Evolutionary conservation across 2,888 invertebrate species (phyloP).

Genomic region (Drosophila eohydei): DNA sequence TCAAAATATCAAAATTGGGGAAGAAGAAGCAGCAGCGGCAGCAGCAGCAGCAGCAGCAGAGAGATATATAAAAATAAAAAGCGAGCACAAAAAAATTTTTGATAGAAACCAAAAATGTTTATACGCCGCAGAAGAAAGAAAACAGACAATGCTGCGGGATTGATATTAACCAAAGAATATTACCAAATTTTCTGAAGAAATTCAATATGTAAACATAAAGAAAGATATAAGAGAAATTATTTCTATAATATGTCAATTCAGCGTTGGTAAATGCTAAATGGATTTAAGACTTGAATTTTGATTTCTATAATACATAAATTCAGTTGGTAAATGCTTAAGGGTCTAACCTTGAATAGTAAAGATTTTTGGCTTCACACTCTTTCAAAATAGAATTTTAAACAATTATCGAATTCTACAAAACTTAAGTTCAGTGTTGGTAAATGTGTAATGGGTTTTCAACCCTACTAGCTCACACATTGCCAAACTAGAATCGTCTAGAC

Average conservation of each 20-base stretch:
- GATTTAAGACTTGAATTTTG: too few species aligned
- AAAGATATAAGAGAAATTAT: background rate
- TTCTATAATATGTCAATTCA: background rate
- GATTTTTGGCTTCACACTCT: too few species aligned
- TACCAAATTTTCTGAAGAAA: background rate
- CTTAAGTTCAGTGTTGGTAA: background rate
- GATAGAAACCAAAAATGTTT: slow-evolving; percentile 44
- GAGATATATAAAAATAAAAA: slow-evolving; percentile 51
- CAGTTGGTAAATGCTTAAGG: background rate
- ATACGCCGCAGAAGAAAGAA: slow-evolving; percentile 20
- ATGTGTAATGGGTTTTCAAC: background rate
- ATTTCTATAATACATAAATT: too few species aligned
- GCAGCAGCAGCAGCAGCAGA: background rate
- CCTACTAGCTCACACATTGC: background rate
- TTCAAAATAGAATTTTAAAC: background rate
- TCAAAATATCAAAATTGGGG: slow-evolving; percentile 67
- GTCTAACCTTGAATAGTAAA: too few species aligned
- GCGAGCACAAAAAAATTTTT: slow-evolving; percentile 25
- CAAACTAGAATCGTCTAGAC: background rate
- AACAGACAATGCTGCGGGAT: slow-evolving; percentile 10
- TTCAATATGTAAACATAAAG: background rate
- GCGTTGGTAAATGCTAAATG: background rate
- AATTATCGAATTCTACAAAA: background rate
- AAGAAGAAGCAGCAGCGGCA: slow-evolving; percentile 4
- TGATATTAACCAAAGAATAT: slow-evolving; percentile 28